These are phyloP conservation scores for Meriones psammophilus DNA, from an alignment of 2,797 vertebrate species.

Conservation along the genomic window DNA sequence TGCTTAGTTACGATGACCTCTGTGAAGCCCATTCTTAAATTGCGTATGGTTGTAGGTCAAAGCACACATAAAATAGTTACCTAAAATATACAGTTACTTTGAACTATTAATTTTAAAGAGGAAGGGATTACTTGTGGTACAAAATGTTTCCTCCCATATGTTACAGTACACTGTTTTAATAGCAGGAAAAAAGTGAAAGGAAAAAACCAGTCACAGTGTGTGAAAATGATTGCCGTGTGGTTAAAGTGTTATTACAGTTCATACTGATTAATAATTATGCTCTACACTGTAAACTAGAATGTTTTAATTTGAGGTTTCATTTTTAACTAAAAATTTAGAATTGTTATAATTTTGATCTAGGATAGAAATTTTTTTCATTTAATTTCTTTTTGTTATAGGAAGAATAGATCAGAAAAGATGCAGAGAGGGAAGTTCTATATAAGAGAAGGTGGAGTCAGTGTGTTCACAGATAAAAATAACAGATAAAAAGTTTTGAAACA, in stretches of 20 bases:
- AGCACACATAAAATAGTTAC: constrained; percentile 46
- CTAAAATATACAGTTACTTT: constrained; percentile 12
- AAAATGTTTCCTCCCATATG: neutral
- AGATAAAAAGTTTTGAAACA: neutral
- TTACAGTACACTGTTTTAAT: neutral
- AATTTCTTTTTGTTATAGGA: constrained; percentile 41
- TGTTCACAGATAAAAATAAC: neutral
- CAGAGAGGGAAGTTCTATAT: neutral
- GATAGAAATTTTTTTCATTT: neutral
- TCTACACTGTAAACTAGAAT: constrained; percentile 51
- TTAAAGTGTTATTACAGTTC: neutral
- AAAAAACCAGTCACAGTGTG: neutral
- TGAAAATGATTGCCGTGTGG: constrained; percentile 7
- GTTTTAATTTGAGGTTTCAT: constrained; percentile 34
- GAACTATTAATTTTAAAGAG: constrained; percentile 42
- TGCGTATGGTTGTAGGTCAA: constrained; percentile 52
- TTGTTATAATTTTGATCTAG: neutral
- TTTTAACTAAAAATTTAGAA: constrained; percentile 42
- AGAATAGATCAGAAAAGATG: neutral
- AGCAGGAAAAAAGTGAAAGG: neutral
- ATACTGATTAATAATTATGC: neutral
- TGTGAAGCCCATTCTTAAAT: constrained; percentile 46
- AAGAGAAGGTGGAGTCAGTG: neutral
- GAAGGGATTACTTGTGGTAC: neutral
- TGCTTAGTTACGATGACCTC: constrained; percentile 45